Evolutionary conservation across 2,888 invertebrate species (phyloP), one percentile per base, ranked within the genome.

Genomic region (Nudaria mundana): DNA sequence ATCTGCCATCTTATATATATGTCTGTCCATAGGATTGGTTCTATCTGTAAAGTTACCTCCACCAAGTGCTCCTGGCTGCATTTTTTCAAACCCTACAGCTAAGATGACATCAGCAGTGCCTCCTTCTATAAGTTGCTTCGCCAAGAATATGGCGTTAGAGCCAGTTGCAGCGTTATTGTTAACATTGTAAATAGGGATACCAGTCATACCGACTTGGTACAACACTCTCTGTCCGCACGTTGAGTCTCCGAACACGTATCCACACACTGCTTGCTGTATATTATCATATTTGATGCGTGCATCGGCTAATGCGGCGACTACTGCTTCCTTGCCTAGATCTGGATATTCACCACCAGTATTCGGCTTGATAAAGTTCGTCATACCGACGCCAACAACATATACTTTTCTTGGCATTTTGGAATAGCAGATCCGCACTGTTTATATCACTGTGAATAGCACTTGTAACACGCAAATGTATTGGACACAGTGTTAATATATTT

Each of bases 81-180:
- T 99, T 83, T 98, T 99, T 74, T 99, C 99, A 78, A 99, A 99
- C 3, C 99, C 99, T 18, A 98, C 84, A 1, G 98, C 98, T 40
- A 99, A 83, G 0, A 96, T 94, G 69, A 98, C 96, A 61, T 98
- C 95, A 10, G 94, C 92, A 63, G 93, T 90, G 8, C 97, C 98
- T 47, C 95, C 93, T 82, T 97, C 95, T n/a, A 99, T 89, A 12
- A 98, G 91, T 79, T 98, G 97, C 73, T 97, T 97, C 0, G 94
- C 97, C 66, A 99, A 88, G 69, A 94, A 92, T 3, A 99, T 80
- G 1, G 99, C 99, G 37, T 95, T 96, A 0, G 98, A 95, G 16
- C 99, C 99, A 1, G 98, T 98, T 0, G 99, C 95, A 74, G 99
- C 99, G 71, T 98, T 98, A 76, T 99, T 99, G 86, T 99, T 99